Base-by-base conservation (phyloP, 2,797 vertebrate genomes). In the Lepilemur septentrionalis region DNA sequence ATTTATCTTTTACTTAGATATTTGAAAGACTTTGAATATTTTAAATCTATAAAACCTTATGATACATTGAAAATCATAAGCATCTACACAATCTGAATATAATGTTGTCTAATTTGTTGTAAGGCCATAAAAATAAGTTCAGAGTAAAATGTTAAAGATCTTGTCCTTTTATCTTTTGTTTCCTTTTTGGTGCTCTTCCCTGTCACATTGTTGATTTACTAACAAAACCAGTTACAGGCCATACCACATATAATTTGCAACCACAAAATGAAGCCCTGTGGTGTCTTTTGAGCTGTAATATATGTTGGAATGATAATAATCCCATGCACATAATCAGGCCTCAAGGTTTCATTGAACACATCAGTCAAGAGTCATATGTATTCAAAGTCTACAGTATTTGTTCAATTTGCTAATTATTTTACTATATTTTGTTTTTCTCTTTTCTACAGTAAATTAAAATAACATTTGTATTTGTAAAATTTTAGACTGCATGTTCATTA, bases 1-100 rank as follows among this genome's bases (percentile, higher is more conserved):
- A 41, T 35, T 94, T 15, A 65, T 87, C 50, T 94, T 90, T 96
- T 83, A 46, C 61, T 96, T 95, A 78, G 87, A 17, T 67, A 48
- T 41, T 85, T 73, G 9, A 82, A 94, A 65, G 20, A 32, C 50
- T 75, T 94, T 52, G 72, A 59, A 57, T 89, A 38, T 88, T 97
- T 73, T 87, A 67, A 70, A 59, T 72, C 82, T 88, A 18, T 70
- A 80, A 90, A 81, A 76, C 32, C 20, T 76, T 85, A 43, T 76
- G n/a, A n/a, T 46, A 17, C 8, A 52, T 9, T 94, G 30, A 57
- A 81, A 79, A 86, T 78, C 50, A 59, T 11, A 52, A 73, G 20
- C 73, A 32, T 38, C 32, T 89, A 17, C 0, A 63, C 65, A 94
- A 80, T 75, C n/a, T 50, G 5, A 70, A 23, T 76, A 32, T 43